These are phyloP conservation scores for Orthosia incerta DNA, from an alignment of 2,888 invertebrate genomes.

Conservation along the genomic window DNA sequence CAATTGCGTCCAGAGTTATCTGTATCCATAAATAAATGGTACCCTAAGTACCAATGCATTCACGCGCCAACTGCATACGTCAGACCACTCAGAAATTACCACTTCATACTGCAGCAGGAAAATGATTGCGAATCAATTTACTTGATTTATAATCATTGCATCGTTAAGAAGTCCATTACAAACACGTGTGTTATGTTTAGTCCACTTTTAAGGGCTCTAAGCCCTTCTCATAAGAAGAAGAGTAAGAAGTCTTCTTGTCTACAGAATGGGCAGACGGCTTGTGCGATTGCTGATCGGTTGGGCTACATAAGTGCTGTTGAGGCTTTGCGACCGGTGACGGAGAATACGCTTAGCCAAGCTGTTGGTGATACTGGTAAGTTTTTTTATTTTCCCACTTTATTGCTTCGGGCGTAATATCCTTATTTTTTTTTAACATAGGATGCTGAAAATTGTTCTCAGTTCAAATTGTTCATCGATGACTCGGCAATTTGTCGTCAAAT, in stretches of 20 bases:
- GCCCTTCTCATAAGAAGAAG: conserved; percentile 15
- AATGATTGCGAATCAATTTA: conserved; percentile 47
- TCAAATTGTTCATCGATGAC: too few relatives aligned
- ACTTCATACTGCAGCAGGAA: conserved; percentile 14
- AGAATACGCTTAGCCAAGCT: conserved; percentile 90
- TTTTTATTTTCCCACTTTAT: background rate
- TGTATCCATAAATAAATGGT: conserved; percentile 26
- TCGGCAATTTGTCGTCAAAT: background rate
- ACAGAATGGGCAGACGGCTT: conserved; percentile 98
- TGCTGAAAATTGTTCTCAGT: background rate
- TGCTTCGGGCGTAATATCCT: background rate
- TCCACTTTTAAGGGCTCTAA: conserved; percentile 32
- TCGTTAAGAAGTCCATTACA: background rate
- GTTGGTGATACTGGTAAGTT: conserved; percentile 88
- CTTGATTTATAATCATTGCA: conserved; percentile 45
- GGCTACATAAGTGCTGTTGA: conserved; percentile 99
- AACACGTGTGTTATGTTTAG: conserved; percentile 27
- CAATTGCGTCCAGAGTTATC: conserved; percentile 25
- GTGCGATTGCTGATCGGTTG: conserved; percentile 98
- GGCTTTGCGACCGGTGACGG: conserved; percentile 97
- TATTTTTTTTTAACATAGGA: background rate
- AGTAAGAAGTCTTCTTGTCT: conserved; percentile 39
- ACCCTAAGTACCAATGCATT: conserved; percentile 1
- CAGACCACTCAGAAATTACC: conserved; percentile 23
- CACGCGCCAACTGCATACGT: conserved; percentile 27